Percentiles rank a stretch among this genome's conserved stretches.
phyloP scores from a whole-genome alignment of 1,140 invertebrate genomes.

The Hyposmocoma kahamanoa region DNA sequence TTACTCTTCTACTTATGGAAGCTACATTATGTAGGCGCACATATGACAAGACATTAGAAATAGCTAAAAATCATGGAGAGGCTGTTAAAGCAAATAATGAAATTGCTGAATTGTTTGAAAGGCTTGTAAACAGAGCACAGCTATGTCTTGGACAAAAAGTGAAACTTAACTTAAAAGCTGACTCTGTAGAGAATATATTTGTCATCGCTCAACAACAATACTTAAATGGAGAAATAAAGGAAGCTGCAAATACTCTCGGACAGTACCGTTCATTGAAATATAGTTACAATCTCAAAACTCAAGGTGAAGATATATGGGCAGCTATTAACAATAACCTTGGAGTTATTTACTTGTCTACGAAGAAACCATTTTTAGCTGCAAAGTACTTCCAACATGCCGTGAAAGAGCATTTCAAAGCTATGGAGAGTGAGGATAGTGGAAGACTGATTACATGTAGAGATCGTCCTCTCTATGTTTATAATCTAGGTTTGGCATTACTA shows the following conservation, averaged over 20 bases:
- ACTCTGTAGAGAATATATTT: slow-evolving; percentile 64
- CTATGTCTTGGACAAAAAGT: slow-evolving; percentile 70
- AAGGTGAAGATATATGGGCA: slow-evolving; percentile 73
- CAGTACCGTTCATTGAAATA: slow-evolving; percentile 65
- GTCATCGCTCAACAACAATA: slow-evolving; percentile 75
- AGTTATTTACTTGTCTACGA: slow-evolving; percentile 89
- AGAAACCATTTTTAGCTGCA: slow-evolving; percentile 89
- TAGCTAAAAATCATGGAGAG: slow-evolving; percentile 49
- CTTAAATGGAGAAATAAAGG: slow-evolving; percentile 73
- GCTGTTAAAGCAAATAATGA: slow-evolving; percentile 45
- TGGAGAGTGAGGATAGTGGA: slow-evolving; percentile 58
- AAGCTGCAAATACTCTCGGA: slow-evolving; percentile 71
- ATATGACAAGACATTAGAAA: slow-evolving; percentile 54
- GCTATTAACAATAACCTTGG: slow-evolving; percentile 94
- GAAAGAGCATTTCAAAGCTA: slow-evolving; percentile 82
- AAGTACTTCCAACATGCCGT: slow-evolving; percentile 91
- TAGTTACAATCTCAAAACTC: slow-evolving; percentile 52
- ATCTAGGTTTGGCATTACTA: slow-evolving; percentile 90
- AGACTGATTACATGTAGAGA: slow-evolving; percentile 72
- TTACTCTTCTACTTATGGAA: slow-evolving; percentile 69
- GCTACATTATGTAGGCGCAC: slow-evolving; percentile 55
- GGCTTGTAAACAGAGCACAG: slow-evolving; percentile 67
- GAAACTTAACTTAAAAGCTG: slow-evolving; percentile 60
- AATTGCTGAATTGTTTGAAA: slow-evolving; percentile 55
- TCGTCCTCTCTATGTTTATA: slow-evolving; percentile 90